A percentile compares a stretch with the other conserved stretches of the same genome.
phyloP scores from a whole-genome alignment of 2,797 vertebrate species.

The Onychomys leucogaster region DNA sequence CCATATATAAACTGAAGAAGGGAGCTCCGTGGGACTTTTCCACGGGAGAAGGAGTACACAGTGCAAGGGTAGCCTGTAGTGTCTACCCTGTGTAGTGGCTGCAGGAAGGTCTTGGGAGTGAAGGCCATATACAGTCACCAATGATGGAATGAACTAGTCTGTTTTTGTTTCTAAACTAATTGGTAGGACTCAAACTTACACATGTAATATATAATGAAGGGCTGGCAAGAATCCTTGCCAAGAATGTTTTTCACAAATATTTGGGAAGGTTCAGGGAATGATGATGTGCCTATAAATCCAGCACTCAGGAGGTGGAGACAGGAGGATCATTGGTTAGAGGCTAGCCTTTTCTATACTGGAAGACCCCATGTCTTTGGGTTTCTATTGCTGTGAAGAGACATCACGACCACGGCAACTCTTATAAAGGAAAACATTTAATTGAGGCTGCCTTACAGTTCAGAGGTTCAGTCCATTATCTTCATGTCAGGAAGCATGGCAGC shows the following conservation, averaged over 20 bases:
- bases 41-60: neutral
- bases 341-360: neutral
- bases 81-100: accelerated
- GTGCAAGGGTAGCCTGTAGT: accelerated
- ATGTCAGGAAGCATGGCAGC: too few relatives aligned
- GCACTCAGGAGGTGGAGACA: neutral
- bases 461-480: too few relatives aligned
- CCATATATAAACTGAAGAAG: neutral
- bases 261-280: neutral
- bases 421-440: neutral
- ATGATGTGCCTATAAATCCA: neutral
- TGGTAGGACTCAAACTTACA: neutral
- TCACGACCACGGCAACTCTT: neutral
- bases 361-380: neutral
- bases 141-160: neutral
- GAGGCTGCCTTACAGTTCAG: neutral
- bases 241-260: neutral
- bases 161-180: neutral
- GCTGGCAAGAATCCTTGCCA: neutral
- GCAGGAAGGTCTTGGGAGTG: neutral
- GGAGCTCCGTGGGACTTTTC: accelerated
- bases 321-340: neutral
- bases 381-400: neutral
- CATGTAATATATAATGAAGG: neutral
- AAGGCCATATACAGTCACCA: neutral